Evolutionary conservation across 2,888 invertebrate genomes (phyloP), one percentile per base, ranked within the genome.

Genomic region (Diarsia rubi): DNA sequence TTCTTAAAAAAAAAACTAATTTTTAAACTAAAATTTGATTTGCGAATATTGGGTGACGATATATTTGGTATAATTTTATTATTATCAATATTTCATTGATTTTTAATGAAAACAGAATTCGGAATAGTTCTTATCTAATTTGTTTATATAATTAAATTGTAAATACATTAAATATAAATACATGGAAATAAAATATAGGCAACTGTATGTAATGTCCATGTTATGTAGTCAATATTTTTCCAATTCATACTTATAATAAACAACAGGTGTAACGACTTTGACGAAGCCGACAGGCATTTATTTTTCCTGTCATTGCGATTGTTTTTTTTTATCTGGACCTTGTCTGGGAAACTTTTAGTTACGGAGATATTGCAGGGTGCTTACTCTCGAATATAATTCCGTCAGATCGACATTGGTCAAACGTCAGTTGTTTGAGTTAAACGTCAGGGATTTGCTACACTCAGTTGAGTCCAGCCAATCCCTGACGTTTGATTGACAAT

Each of bases 161-260:
- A 84, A 78, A 84, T 75, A 84, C 62, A 72, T 60, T 69, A n/a
- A 73, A n/a, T n/a, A n/a, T n/a, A n/a, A 74, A 63, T 64, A 72
- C n/a, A 66, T 31, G 52, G 14, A 12, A 70, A 45, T 73, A 70
- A 81, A 24, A 76, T 69, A 65, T 66, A 75, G 74, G 60, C 81
- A 74, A 69, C 54, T 60, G 42, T 73, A 69, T 73, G 67, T 78
- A 81, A 84, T 72, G 19, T 70, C 45, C 27, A 65, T 78, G 85
- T 86, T 81, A 83, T 81, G 12, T 83, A 83, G 66, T 76, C 78
- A 74, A 69, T 84, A 79, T 79, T 73, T 31, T 78, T 73, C 62
- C 73, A 75, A 84, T 81, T 71, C 52, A 44, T 52, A 79, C 57
- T 47, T 72, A 70, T 49, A 44, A 31, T 59, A 66, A 69, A 52